Evolutionary conservation across 2,888 invertebrate species (phyloP), one percentile per base, ranked within the genome.

Genomic region (Tachystola acroxantha): DNA sequence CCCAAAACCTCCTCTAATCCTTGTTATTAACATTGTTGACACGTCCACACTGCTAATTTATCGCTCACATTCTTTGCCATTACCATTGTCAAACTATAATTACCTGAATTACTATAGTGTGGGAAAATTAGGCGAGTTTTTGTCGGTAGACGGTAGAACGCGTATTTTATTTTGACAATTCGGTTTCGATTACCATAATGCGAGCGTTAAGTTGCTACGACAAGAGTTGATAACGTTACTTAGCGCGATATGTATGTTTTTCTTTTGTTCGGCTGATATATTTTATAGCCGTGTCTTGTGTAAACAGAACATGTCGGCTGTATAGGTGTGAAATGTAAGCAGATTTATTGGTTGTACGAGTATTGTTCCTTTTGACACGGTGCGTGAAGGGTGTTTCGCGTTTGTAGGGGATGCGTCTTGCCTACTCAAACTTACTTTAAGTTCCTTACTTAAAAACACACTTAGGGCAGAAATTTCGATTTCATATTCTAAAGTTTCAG

Each of bases 251-350:
- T 67, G 59, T 75, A 67, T 80, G 80, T 81, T 78, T 76, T 72
- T 69, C 74, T 68, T 73, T 86, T 85, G 85, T 85, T 70, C 53
- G 50, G 51, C 45, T 74, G 77, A 80, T 78, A 69, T 73, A 73
- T 82, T 86, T 86, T 82, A 86, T 71, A 50, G 68, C 72, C 74
- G 56, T 75, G 71, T 71, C 82, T 84, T 82, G 85, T 79, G 82
- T 85, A 86, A 86, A 85, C 86, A 87, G 64, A 65, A 69, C 71
- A 65, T 62, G 63, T 51, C 50, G 45, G 39, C 46, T 59, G 50
- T 71, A 73, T 69, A 75, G 75, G 78, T 79, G 82, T 81, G 76
- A 82, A 82, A 76, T 81, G 77, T 77, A 66, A 67, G 72, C 64
- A 67, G 68, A 77, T 81, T 85, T 86, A 85, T 85, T 67, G 79